A percentile compares a stretch with the other conserved stretches of the same genome.
Conservation (phyloP, 2,888 invertebrate genomes). For the Hymenopus coronatus region DNA sequence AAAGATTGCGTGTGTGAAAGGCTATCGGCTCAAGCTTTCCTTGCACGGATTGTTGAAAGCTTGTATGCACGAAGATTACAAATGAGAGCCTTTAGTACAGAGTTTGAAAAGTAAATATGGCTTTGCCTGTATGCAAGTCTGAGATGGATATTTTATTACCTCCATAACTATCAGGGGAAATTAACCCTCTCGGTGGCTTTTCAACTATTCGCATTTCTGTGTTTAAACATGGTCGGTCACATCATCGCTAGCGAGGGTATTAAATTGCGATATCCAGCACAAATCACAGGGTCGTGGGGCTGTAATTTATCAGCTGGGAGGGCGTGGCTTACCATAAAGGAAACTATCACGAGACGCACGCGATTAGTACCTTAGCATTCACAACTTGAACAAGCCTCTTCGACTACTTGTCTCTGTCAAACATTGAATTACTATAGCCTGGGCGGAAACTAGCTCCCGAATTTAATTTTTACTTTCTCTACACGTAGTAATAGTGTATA, state of each 20-base stretch:
- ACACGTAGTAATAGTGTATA: too few relatives aligned
- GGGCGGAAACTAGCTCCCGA: too few relatives aligned
- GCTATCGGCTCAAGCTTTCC: too few relatives aligned
- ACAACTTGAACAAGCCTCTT: too few relatives aligned
- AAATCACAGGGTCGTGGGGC: background rate
- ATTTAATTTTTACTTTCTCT: too few relatives aligned
- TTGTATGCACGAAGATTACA: too few relatives aligned
- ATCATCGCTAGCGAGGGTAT: background rate
- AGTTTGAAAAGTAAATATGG: background rate
- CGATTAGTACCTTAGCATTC: background rate
- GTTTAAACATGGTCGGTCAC: background rate
- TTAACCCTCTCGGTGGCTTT: background rate
- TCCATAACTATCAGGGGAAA: background rate
- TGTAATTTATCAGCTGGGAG: background rate
- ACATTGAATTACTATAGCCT: too few relatives aligned
- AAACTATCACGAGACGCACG: background rate
- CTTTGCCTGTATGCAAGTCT: background rate
- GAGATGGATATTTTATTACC: background rate
- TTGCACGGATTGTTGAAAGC: too few relatives aligned
- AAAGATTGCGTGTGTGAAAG: too few relatives aligned
- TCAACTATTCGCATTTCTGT: background rate
- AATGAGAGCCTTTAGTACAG: background rate
- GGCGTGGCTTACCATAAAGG: background rate
- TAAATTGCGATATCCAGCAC: background rate
- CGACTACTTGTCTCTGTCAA: too few relatives aligned